A percentile compares a stretch with the other conserved stretches of the same genome.
Evolutionary conservation across 2,888 invertebrate species (phyloP).

Genomic region (Trimorus sp.): DNA sequence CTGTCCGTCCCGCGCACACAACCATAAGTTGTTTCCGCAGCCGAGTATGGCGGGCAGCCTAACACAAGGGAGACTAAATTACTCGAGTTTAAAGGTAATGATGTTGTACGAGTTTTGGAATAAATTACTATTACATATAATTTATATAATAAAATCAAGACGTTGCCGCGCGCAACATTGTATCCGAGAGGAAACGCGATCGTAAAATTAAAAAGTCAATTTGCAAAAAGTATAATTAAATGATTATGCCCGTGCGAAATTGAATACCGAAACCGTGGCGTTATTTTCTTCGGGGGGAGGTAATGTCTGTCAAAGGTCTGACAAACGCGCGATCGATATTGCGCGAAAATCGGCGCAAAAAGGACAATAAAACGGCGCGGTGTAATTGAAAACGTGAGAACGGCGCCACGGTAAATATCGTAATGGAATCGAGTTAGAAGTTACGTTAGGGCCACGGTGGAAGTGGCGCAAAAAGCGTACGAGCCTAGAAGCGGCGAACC

Average conservation of each 20-base stretch:
- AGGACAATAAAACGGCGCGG: constrained; percentile 13
- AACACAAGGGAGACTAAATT: constrained; percentile 57
- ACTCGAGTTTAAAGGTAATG: constrained; percentile 47
- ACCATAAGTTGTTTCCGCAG: constrained; percentile 52
- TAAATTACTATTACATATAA: constrained; percentile 46
- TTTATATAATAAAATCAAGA: constrained; percentile 52
- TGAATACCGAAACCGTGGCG: neutral
- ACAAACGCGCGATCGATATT: no score
- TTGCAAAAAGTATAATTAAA: constrained; percentile 28
- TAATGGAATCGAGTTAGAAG: constrained; percentile 50
- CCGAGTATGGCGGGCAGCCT: constrained; percentile 50
- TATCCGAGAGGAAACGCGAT: constrained; percentile 19
- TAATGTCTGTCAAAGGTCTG: no score
- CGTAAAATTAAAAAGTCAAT: constrained; percentile 13
- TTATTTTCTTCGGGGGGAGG: no score
- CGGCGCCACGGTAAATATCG: constrained; percentile 47
- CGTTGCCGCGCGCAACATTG: constrained; percentile 15
- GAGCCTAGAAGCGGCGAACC: constrained; percentile 47
- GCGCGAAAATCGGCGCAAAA: neutral
- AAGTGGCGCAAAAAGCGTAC: constrained; percentile 35
- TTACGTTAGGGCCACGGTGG: constrained; percentile 30
- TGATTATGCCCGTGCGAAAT: constrained; percentile 8
- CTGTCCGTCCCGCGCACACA: constrained; percentile 15
- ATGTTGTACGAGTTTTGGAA: constrained; percentile 44
- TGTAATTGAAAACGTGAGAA: constrained; percentile 55